Conservation (phyloP, 1,140 invertebrate species). For the Platyscapa corneri region DNA sequence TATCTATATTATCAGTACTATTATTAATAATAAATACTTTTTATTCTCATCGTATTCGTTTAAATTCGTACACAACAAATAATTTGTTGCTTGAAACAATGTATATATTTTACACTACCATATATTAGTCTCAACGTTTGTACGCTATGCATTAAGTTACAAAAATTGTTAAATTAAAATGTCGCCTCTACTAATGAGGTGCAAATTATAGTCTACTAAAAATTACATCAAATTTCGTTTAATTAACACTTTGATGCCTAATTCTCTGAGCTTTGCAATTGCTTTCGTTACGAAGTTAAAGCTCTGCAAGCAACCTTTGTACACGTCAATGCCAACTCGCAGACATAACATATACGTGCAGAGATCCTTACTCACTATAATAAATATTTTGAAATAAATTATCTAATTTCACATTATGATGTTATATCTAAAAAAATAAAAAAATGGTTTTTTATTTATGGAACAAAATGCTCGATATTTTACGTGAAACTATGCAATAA, state of each 20-base stretch:
- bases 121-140: too few relatives aligned
- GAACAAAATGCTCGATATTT: too few relatives aligned
- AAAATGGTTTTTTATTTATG: not conserved
- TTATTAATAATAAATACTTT: too few relatives aligned
- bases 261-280: too few relatives aligned
- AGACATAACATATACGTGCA: too few relatives aligned
- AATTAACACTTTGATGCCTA: too few relatives aligned
- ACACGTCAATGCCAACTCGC: not conserved
- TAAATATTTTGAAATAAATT: not conserved
- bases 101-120: not conserved
- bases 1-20: too few relatives aligned
- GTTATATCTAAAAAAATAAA: not conserved
- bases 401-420: not conserved
- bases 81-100: slow-evolving; percentile 6
- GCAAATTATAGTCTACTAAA: not conserved
- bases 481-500: too few relatives aligned
- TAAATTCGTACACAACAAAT: not conserved
- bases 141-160: not conserved
- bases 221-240: not conserved
- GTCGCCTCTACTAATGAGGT: not conserved
- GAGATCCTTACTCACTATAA: not conserved
- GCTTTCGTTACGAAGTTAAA: not conserved
- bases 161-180: not conserved
- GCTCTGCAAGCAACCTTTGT: not conserved
- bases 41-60: too few relatives aligned